These are phyloP conservation scores for Alosa alosa DNA, from an alignment of 2,113 vertebrate genomes.

Conservation along the genomic window DNA sequence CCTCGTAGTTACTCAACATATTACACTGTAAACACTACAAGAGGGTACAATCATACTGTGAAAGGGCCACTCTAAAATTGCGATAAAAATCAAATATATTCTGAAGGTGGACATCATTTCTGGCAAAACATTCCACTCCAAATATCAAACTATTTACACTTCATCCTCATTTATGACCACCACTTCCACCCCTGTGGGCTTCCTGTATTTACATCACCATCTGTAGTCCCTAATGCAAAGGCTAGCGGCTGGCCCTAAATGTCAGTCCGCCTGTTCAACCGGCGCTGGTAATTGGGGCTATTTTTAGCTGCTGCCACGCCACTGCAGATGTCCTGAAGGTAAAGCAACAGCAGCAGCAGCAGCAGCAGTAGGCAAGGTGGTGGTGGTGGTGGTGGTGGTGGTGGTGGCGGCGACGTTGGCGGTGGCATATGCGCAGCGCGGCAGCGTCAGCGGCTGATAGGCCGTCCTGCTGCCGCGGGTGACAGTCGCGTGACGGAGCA, in stretches of 20 bases:
- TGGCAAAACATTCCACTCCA: not conserved
- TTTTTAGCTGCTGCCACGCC: not conserved
- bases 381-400: not conserved
- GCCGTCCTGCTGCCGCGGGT: not conserved
- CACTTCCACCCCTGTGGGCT: not conserved
- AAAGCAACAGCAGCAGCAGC: not conserved
- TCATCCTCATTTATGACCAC: not conserved
- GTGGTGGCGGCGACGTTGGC: not conserved
- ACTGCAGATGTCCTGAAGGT: not conserved
- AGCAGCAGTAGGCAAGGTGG: not conserved
- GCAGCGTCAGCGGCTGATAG: conserved; percentile 14
- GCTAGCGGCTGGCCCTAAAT: not conserved
- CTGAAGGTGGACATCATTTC: too few species aligned
- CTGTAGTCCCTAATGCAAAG: not conserved
- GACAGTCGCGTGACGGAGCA: not conserved
- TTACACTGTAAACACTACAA: not conserved
- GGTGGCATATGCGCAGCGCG: not conserved
- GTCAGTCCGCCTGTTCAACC: not conserved
- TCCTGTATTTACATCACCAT: not conserved
- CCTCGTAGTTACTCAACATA: not conserved
- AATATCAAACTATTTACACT: not conserved
- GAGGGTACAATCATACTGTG: not conserved
- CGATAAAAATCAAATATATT: not conserved
- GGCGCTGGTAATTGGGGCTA: not conserved
- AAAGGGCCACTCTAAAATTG: not conserved